Percentiles rank a stretch among this genome's conserved stretches.
Evolutionary conservation across 2,797 vertebrate species (phyloP).

Genomic region (Lemur catta): DNA sequence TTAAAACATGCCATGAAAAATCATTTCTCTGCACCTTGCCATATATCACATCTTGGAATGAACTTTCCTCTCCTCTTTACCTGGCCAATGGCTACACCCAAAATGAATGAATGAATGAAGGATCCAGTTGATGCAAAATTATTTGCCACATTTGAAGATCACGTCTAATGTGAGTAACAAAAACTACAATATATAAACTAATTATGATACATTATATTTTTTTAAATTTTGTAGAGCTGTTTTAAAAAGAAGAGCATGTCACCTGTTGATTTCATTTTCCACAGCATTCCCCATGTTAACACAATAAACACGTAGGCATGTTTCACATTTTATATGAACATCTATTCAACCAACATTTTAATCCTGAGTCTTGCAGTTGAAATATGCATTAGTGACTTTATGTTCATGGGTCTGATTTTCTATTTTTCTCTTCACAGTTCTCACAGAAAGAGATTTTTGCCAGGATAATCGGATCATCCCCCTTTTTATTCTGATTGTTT

Average conservation of each 20-base stretch:
- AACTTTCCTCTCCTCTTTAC: background rate
- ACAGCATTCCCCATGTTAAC: background rate
- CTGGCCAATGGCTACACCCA: background rate
- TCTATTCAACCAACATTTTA: background rate
- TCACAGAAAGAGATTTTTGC: constrained; percentile 28
- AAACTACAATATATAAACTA: background rate
- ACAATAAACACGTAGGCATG: background rate
- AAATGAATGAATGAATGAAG: background rate
- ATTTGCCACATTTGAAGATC: background rate
- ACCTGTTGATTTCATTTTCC: background rate
- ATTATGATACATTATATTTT: background rate
- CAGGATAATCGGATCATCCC: constrained; percentile 26
- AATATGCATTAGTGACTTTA: background rate
- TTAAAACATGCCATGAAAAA: background rate
- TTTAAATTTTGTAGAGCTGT: background rate
- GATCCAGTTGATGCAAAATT: background rate
- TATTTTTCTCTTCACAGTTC: constrained; percentile 29
- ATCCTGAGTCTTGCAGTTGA: background rate
- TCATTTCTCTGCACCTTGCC: background rate
- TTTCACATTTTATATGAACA: background rate
- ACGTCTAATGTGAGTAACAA: background rate
- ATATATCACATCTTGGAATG: background rate
- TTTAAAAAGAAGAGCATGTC: background rate
- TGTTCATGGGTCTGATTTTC: background rate
- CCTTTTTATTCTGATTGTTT: constrained; percentile 40